phyloP scores from a whole-genome alignment of 1,140 invertebrate genomes.

The Drosophila nigromelanica region DNA sequence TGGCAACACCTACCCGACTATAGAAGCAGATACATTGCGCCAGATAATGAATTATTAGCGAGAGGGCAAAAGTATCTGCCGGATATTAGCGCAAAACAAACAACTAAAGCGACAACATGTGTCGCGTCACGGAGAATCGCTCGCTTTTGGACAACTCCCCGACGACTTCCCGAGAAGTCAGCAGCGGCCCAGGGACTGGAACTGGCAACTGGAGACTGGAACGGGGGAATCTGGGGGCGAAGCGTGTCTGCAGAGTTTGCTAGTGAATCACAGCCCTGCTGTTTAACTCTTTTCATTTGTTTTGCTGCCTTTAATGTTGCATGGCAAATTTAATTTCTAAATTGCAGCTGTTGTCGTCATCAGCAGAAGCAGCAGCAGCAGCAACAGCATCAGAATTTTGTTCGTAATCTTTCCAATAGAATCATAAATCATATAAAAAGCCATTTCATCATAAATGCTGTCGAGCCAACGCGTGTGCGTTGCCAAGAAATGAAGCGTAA shows the following conservation, averaged over 20 bases:
- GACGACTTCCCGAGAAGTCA: constrained; percentile 11
- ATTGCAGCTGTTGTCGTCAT: constrained; percentile 76
- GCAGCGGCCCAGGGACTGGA: not conserved
- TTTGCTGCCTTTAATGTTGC: constrained; percentile 70
- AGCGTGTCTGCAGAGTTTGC: constrained; percentile 10
- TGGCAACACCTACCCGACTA: constrained; percentile 30
- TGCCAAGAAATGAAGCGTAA: constrained; percentile 21
- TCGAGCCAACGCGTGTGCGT: not conserved
- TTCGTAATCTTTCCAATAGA: constrained; percentile 65
- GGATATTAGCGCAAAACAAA: constrained; percentile 65
- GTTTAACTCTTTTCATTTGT: constrained; percentile 36
- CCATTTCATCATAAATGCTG: constrained; percentile 28
- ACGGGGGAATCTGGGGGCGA: not conserved
- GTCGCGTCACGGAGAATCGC: constrained; percentile 36
- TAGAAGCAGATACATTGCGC: constrained; percentile 50
- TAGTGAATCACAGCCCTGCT: constrained; percentile 48
- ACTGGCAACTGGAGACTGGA: not conserved
- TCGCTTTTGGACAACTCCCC: constrained; percentile 1
- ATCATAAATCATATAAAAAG: constrained; percentile 68
- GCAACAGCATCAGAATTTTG: constrained; percentile 35
- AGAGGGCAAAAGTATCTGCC: constrained; percentile 56
- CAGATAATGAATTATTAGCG: constrained; percentile 76
- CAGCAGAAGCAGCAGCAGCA: constrained; percentile 19
- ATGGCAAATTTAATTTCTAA: constrained; percentile 83
- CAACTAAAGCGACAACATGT: constrained; percentile 56